These are phyloP conservation scores for Trichonephila inaurata DNA, from an alignment of 1,140 invertebrate species.

Conservation along the genomic window DNA sequence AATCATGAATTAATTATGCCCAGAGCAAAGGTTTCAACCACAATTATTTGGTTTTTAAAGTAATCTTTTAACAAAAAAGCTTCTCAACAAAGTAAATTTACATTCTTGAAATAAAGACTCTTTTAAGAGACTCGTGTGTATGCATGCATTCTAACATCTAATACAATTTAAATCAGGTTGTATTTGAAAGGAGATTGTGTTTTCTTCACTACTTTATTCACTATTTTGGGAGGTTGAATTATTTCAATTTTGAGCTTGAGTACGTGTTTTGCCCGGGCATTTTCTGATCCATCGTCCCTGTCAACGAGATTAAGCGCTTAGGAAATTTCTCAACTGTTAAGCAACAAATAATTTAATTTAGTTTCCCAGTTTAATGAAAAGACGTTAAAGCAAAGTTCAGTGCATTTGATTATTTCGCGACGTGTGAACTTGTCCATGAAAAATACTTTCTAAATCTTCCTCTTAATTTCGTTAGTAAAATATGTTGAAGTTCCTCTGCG, in stretches of 20 bases:
- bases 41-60: no score
- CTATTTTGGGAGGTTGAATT: background rate
- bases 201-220: background rate
- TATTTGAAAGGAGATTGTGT: background rate
- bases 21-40: no score
- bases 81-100: background rate
- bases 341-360: conserved; percentile 37
- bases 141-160: background rate
- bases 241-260: background rate
- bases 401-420: conserved; percentile 5
- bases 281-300: conserved; percentile 5
- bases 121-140: background rate
- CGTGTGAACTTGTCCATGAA: background rate
- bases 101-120: background rate
- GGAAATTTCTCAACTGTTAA: conserved; percentile 18
- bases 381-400: background rate
- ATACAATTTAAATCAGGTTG: background rate
- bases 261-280: background rate
- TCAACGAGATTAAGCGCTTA: background rate
- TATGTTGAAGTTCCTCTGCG: background rate
- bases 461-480: background rate
- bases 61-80: no score
- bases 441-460: background rate
- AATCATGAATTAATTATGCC: no score
- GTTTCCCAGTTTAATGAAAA: background rate